Conservation (phyloP, 1,140 invertebrate genomes). For the Eumeta japonica region DNA sequence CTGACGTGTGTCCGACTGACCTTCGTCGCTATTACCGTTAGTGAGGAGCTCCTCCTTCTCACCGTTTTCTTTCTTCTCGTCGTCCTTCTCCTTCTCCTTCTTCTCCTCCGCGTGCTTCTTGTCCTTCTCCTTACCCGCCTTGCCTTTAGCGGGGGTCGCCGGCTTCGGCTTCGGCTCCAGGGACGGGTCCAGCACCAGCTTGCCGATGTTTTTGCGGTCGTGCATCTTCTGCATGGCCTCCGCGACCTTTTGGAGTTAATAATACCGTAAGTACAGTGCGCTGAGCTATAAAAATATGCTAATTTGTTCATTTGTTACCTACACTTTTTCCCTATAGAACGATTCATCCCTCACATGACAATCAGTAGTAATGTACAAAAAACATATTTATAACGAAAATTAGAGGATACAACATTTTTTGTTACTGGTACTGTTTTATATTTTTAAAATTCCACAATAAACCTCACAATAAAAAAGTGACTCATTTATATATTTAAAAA, state of each 20-base stretch:
- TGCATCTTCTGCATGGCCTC: constrained; percentile 93
- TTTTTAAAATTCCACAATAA: no score
- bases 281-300: no score
- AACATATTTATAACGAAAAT: no score
- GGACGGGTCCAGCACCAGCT: constrained; percentile 79
- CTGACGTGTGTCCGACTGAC: no score
- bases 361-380: no score
- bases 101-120: constrained; percentile 68
- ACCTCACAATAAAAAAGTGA: no score
- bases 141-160: constrained; percentile 73
- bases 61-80: constrained; percentile 59
- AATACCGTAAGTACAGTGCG: not conserved
- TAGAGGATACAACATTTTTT: no score
- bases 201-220: constrained; percentile 87
- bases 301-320: no score
- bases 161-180: constrained; percentile 76
- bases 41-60: constrained; percentile 53
- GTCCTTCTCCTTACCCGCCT: constrained; percentile 66
- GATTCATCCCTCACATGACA: no score
- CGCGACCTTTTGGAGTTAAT: constrained; percentile 59
- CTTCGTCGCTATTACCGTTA: constrained; percentile 58
- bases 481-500: no score
- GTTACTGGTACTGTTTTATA: no score
- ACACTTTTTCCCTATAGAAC: no score
- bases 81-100: constrained; percentile 65